Conservation (phyloP, 2,113 vertebrate genomes). For the Sander lucioperca region DNA sequence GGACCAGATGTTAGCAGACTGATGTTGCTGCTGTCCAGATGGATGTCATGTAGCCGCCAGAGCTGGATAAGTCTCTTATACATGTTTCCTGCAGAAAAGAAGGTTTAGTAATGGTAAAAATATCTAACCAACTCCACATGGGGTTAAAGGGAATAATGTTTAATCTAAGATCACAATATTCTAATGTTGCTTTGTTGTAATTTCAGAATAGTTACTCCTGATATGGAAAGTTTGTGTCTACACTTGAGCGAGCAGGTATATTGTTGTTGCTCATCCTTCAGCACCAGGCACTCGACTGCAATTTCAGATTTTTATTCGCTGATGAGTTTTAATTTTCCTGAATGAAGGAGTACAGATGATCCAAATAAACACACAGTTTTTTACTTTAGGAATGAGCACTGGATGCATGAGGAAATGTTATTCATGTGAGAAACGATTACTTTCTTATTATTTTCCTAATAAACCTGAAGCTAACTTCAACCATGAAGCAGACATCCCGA, state of each 20-base stretch:
- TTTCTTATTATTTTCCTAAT: constrained; percentile 11
- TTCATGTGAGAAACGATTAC: background rate
- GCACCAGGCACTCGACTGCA: constrained; percentile 26
- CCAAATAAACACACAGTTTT: constrained; percentile 27
- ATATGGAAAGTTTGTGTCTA: constrained; percentile 9
- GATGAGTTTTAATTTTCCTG: constrained; percentile 49
- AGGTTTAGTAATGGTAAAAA: background rate
- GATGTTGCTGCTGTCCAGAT: constrained; percentile 44
- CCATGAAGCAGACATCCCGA: background rate
- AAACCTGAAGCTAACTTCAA: background rate
- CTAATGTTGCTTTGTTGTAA: constrained; percentile 11
- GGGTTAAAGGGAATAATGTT: background rate
- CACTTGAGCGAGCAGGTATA: background rate
- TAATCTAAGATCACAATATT: background rate
- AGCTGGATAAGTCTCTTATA: background rate
- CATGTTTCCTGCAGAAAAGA: constrained; percentile 3
- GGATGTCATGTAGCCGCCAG: constrained; percentile 26
- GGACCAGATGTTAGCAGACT: constrained; percentile 83
- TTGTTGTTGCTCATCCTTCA: background rate
- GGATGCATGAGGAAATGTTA: constrained; percentile 11
- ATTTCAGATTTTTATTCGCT: constrained; percentile 37
- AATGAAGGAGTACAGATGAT: constrained; percentile 27
- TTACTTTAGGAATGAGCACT: constrained; percentile 15
- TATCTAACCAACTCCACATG: background rate
- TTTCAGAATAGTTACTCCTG: constrained; percentile 14